Base-by-base conservation (phyloP, 2,888 invertebrate species). In the Acrobasis suavella region DNA sequence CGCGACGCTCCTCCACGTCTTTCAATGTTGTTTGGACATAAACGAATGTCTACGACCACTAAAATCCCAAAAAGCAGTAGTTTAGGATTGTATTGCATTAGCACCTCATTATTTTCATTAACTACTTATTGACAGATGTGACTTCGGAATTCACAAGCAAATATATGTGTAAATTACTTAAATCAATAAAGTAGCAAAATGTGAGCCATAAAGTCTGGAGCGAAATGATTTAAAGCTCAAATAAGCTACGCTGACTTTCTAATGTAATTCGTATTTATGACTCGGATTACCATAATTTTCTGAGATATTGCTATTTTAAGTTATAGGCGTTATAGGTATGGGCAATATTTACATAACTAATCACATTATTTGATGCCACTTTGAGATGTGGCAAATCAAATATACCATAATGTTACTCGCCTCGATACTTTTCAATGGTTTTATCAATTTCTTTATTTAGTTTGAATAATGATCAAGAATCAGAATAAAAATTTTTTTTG, bases 181-280 rank as follows among this genome's bases (percentile, higher is more conserved):
- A 14, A n/a, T 46, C 14, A 46, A 66, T 58, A 65, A 67, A 67
- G 69, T 64, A 69, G 69, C 67, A 68, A 65, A 67, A 75, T 73
- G 75, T 46, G 46, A 46, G 46, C 46, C 14, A 46, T 46, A 46
- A 46, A 46, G 46, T 46, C 46, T 46, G n/a, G n/a, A n/a, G 46
- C 46, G 14, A 74, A 78, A 75, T 81, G 75, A 82, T 83, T 79
- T 81, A 82, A 77, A 69, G 72, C 68, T 74, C 74, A 76, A 80
- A 81, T 78, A 76, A 79, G 76, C 73, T 71, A 80, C 74, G 73
- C 74, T 65, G 68, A 69, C 75, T 76, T 73, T 76, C 78, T 80
- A 79, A 78, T 76, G 74, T 75, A 80, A 71, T 75, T 72, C 73
- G 72, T 77, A 79, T 77, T 75, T 78, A 77, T 76, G 74, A 71